These are phyloP conservation scores for Drosophila ezoana DNA, from an alignment of 2,888 invertebrate genomes.

Conservation along the genomic window DNA sequence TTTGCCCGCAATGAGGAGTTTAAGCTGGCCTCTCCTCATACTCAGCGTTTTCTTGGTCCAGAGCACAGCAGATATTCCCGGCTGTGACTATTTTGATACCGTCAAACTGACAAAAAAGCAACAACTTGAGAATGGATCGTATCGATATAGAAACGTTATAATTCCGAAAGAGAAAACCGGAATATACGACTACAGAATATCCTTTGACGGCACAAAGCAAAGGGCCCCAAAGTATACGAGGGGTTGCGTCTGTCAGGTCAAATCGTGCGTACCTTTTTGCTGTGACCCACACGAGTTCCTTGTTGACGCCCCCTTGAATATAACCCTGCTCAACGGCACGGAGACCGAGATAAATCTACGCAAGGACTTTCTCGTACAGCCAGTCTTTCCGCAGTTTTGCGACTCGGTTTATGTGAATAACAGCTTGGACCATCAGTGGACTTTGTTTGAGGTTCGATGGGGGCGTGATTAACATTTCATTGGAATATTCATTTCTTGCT, in stretches of 20 bases:
- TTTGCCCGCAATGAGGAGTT: background rate
- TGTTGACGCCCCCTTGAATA: background rate
- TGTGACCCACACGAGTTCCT: constrained; percentile 34
- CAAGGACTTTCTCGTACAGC: constrained; percentile 9
- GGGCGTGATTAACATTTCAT: background rate
- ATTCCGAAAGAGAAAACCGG: constrained; percentile 46
- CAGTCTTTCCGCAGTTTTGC: background rate
- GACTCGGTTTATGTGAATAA: constrained; percentile 9
- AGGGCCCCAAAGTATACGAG: constrained; percentile 26
- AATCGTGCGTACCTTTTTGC: constrained; percentile 76
- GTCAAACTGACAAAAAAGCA: constrained; percentile 48
- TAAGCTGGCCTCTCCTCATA: background rate
- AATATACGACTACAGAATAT: constrained; percentile 31
- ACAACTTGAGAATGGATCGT: constrained; percentile 49
- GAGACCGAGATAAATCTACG: background rate
- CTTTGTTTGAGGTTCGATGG: constrained; percentile 27
- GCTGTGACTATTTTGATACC: constrained; percentile 53
- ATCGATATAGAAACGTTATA: constrained; percentile 50
- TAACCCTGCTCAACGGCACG: constrained; percentile 8
- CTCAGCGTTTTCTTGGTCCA: background rate
- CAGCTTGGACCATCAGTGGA: constrained; percentile 17
- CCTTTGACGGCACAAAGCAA: fast-evolving
- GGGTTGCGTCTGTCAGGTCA: constrained; percentile 72
- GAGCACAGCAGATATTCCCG: background rate
- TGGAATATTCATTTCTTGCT: background rate